phyloP scores from a whole-genome alignment of 1,140 invertebrate genomes.

The Saccostrea echinata region DNA sequence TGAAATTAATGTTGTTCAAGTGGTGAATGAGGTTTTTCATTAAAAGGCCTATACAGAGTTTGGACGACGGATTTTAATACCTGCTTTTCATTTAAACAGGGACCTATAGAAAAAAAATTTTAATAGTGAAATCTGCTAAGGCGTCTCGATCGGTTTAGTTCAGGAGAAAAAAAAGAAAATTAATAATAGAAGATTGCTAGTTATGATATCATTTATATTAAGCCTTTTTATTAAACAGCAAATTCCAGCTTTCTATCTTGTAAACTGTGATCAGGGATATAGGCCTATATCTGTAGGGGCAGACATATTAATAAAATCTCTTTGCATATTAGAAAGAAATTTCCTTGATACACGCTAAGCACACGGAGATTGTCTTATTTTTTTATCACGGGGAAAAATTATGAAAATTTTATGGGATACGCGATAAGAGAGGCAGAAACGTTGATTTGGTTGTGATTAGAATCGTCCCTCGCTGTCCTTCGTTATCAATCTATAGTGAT shows the following conservation, averaged over 20 bases:
- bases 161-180: background rate
- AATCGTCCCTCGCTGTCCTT: background rate
- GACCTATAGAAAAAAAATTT: background rate
- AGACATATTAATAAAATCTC: conserved; percentile 1
- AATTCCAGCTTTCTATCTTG: background rate
- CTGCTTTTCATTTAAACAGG: background rate
- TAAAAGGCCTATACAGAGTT: background rate
- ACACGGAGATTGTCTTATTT: background rate
- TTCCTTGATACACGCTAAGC: background rate
- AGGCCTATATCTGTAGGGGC: background rate
- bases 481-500: background rate
- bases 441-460: background rate
- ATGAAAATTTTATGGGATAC: conserved; percentile 1
- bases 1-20: background rate
- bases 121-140: background rate
- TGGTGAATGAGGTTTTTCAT: conserved; percentile 10
- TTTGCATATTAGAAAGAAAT: background rate
- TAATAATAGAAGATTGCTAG: background rate
- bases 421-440: background rate
- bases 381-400: background rate
- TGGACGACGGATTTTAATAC: background rate
- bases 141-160: background rate
- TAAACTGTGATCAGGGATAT: background rate
- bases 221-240: background rate
- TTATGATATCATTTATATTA: background rate